These are phyloP conservation scores for Sacculina carcini DNA, from an alignment of 2,888 invertebrate genomes.

Conservation along the genomic window DNA sequence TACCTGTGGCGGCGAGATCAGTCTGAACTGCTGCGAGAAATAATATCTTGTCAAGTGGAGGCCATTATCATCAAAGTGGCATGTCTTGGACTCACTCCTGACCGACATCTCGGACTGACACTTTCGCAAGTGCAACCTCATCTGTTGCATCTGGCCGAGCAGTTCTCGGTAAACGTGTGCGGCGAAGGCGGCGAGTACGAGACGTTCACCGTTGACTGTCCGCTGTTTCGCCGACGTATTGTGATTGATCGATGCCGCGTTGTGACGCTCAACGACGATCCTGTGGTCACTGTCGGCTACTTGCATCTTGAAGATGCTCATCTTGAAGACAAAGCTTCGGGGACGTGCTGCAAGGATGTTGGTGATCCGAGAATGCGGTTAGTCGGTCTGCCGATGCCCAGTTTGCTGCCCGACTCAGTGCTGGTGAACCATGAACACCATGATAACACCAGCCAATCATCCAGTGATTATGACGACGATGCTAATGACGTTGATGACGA, in stretches of 20 bases:
- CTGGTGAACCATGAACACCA: too few relatives aligned
- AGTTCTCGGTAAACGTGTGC: slow-evolving; percentile 43
- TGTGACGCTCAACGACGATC: slow-evolving; percentile 67
- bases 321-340: slow-evolving; percentile 32
- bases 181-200: slow-evolving; percentile 99
- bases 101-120: slow-evolving; percentile 59
- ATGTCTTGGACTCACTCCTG: slow-evolving; percentile 62
- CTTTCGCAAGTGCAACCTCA: slow-evolving; percentile 63
- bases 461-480: too few relatives aligned
- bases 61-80: slow-evolving; percentile 96
- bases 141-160: slow-evolving; percentile 45
- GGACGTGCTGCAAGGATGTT: too few relatives aligned
- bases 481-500: too few relatives aligned
- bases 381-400: too few relatives aligned
- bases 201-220: slow-evolving; percentile 89
- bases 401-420: too few relatives aligned
- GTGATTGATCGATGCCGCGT: slow-evolving; percentile 61
- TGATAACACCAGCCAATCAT: too few relatives aligned
- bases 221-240: slow-evolving; percentile 68
- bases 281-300: slow-evolving; percentile 82
- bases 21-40: slow-evolving; percentile 73
- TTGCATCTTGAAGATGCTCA: slow-evolving; percentile 59
- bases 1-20: slow-evolving; percentile 94
- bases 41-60: slow-evolving; percentile 74
- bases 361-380: too few relatives aligned